Base-by-base conservation (phyloP, 1,140 invertebrate species). In the Polypedilum pembai region DNA sequence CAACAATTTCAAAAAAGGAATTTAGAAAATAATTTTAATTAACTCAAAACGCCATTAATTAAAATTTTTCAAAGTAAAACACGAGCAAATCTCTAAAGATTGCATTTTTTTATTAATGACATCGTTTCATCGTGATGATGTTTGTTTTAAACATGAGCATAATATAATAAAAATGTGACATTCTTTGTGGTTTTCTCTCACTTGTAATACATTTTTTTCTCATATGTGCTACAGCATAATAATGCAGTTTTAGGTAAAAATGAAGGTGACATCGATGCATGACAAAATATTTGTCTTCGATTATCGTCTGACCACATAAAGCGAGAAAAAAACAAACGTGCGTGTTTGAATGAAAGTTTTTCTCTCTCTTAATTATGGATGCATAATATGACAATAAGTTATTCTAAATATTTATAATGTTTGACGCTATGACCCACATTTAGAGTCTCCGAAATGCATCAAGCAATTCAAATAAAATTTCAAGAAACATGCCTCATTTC, bases 191-290 rank as follows among this genome's bases (percentile, higher is more conserved):
- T 56, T 15, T 45, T 45, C 41, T 56, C 45, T 56, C 45, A 15
- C 45, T 12, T 56, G 45, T 56, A 8, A 56, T 56, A 56, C 45
- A 56, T 56, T 15, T 15, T 15, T 15, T 12, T 12, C 10, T 56
- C 15, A 12, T 56, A 12, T 12, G n/a, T 56, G 8, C n/a, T 15
- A n/a, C 12, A 56, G 12, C 15, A 12, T n/a, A 56, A 56, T 56
- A 56, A 56, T n/a, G n/a, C 15, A 45, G 12, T n/a, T 56, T n/a
- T 12, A 56, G 12, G 45, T 56, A 56, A 56, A 56, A 0, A 83
- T 83, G 79, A 84, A 85, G 76, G 81, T 85, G 40, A 77, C 83
- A 3, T 79, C 83, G 80, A 84, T 85, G 41, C 45, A 63, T 74
- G 41, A 24, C 40, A 63, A 74, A 74, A 74, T 73, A 40, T 73